A percentile compares a stretch with the other conserved stretches of the same genome.
phyloP scores from a whole-genome alignment of 2,888 invertebrate species.

The Polymixis flavicincta region DNA sequence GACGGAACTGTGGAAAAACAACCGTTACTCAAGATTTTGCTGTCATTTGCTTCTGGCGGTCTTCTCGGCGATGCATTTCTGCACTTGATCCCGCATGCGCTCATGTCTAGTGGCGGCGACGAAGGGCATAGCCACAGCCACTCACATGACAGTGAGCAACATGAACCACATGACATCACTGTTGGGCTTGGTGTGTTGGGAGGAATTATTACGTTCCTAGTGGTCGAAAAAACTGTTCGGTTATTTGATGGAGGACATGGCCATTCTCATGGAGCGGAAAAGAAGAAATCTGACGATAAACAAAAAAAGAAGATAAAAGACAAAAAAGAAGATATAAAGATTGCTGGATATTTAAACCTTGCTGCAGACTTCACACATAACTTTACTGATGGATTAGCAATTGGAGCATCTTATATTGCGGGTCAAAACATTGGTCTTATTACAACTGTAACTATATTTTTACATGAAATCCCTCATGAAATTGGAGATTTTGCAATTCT shows the following conservation, averaged over 20 bases:
- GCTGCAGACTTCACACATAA: constrained; percentile 99
- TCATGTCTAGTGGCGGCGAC: constrained; percentile 78
- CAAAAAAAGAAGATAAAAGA: constrained; percentile 81
- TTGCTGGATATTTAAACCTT: constrained; percentile 97
- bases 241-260: constrained; percentile 96
- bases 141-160: constrained; percentile 86
- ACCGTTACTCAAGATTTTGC: constrained; percentile 96
- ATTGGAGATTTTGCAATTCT: constrained; percentile 99
- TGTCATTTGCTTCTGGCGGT: constrained; percentile 98
- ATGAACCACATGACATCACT: constrained; percentile 94
- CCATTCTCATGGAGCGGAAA: constrained; percentile 92
- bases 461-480: constrained; percentile 99
- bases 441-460: constrained; percentile 98
- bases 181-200: constrained; percentile 98
- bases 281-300: constrained; percentile 85
- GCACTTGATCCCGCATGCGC: constrained; percentile 99
- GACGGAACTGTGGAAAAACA: constrained; percentile 96
- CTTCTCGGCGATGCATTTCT: constrained; percentile 99
- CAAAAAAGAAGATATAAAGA: constrained; percentile 87
- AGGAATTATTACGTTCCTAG: constrained; percentile 97
- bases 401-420: constrained; percentile 99
- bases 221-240: constrained; percentile 98
- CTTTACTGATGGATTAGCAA: constrained; percentile 99
- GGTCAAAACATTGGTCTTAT: constrained; percentile 96
- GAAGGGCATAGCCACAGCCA: constrained; percentile 88